Conservation (phyloP, 2,113 vertebrate genomes). For the Gorsachius goisagi region DNA sequence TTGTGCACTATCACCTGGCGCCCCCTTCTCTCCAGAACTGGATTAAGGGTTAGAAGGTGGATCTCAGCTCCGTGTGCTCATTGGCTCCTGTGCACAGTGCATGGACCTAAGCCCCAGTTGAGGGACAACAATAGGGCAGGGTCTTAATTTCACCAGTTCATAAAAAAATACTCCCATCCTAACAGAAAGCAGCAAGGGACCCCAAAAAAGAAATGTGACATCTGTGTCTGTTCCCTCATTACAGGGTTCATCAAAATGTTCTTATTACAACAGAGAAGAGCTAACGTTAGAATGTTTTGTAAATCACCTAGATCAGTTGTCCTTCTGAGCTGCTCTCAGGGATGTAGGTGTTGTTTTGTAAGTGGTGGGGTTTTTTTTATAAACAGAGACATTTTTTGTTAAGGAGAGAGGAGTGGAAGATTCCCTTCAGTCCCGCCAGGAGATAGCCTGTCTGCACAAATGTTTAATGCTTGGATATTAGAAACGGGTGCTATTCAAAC, state of each 20-base stretch:
- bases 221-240: not conserved
- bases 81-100: no score
- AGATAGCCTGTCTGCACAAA: not conserved
- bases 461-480: not conserved
- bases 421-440: accelerated
- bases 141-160: not conserved
- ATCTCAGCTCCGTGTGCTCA: no score
- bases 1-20: no score
- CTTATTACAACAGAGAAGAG: not conserved
- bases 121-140: not conserved
- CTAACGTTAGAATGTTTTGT: not conserved
- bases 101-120: no score
- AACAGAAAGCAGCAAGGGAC: not conserved
- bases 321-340: not conserved
- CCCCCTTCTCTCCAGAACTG: no score
- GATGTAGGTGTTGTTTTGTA: not conserved
- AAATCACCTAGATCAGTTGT: not conserved
- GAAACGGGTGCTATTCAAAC: not conserved
- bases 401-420: not conserved
- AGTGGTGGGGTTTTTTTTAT: not conserved
- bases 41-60: no score
- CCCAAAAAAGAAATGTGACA: not conserved
- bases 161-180: not conserved
- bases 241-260: not conserved
- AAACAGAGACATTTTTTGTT: not conserved